phyloP scores from a whole-genome alignment of 2,113 vertebrate genomes.

The Rattus norvegicus region GRCr8 NC_086020.1:132556501-132557000 shows the following conservation, averaged over 20 bases:
- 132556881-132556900: neutral
- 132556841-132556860: neutral
- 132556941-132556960: neutral
- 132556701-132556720: neutral
- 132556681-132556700: neutral
- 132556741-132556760: too few relatives aligned
- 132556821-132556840: neutral
- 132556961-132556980: too few relatives aligned
- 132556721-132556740: neutral
- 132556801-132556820: neutral
- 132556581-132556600: neutral
- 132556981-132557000: too few relatives aligned
- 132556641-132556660: neutral
- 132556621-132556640: neutral
- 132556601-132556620: accelerated
- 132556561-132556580: neutral
- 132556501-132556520: neutral
- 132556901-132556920: neutral
- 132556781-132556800: neutral
- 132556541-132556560: neutral
- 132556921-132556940: neutral
- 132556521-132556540: neutral
- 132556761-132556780: neutral
- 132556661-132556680: too few relatives aligned
- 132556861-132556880: neutral